These are phyloP conservation scores for Corvus cornix DNA, from an alignment of 2,113 vertebrate genomes.

Conservation along the genomic window DNA sequence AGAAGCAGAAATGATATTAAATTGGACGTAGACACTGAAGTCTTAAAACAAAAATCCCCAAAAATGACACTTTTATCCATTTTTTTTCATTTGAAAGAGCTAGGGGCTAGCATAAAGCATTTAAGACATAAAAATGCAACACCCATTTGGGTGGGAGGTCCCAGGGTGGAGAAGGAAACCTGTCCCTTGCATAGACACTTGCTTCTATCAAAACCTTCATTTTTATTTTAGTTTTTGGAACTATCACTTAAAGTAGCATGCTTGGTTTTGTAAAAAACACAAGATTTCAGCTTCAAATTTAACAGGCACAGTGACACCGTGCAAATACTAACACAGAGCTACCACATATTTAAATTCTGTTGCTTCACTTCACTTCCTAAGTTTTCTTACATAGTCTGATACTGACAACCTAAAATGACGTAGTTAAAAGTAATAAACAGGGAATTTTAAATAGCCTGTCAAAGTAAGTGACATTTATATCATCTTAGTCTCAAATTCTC, in stretches of 20 bases:
- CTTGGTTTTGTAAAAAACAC: background rate
- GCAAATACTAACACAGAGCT: background rate
- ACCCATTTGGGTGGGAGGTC: background rate
- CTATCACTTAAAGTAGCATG: background rate
- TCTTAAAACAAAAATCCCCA: background rate
- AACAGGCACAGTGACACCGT: background rate
- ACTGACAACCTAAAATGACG: conserved; percentile 47
- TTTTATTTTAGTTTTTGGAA: background rate
- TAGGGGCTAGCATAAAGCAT: background rate
- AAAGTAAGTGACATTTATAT: conserved; percentile 36
- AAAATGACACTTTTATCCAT: background rate
- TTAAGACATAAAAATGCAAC: background rate
- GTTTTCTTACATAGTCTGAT: background rate
- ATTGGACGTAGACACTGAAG: background rate
- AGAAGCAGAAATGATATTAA: background rate
- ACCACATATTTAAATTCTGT: background rate
- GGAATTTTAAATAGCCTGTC: conserved; percentile 51
- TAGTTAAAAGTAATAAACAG: conserved; percentile 48
- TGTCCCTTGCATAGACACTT: background rate
- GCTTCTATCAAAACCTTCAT: background rate
- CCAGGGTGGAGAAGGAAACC: background rate
- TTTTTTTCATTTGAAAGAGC: background rate
- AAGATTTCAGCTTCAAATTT: background rate
- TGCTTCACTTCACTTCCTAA: conserved; percentile 13
- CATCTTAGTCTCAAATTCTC: background rate